These are phyloP conservation scores for Heterochromis multidens DNA, from an alignment of 2,113 vertebrate genomes.

Conservation along the genomic window DNA sequence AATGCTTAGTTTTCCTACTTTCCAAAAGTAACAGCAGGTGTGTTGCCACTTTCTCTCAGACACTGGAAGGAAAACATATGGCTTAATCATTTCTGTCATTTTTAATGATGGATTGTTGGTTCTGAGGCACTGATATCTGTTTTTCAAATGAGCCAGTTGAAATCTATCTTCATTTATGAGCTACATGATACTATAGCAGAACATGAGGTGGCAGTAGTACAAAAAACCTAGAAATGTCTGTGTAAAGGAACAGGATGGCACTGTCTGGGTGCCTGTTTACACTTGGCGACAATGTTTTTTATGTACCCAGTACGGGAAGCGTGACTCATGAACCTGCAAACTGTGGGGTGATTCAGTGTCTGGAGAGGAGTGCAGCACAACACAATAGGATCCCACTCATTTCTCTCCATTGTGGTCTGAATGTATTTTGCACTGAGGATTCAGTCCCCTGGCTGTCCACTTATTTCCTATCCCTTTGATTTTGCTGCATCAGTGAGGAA, in stretches of 20 bases:
- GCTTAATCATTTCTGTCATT: neutral
- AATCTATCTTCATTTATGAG: neutral
- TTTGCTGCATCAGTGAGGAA: slow-evolving; percentile 5
- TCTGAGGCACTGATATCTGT: neutral
- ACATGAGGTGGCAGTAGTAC: neutral
- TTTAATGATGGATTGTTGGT: slow-evolving; percentile 12
- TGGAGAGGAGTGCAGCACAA: slow-evolving; percentile 1
- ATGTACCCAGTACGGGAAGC: neutral
- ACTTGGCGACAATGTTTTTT: neutral
- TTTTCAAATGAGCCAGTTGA: slow-evolving; percentile 19
- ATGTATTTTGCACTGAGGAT: neutral
- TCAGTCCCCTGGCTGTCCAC: neutral
- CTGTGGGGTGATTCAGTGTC: slow-evolving; percentile 25
- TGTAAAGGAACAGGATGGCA: neutral
- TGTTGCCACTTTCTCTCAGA: neutral
- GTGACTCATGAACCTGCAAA: slow-evolving; percentile 25
- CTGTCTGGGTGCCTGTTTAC: slow-evolving; percentile 1
- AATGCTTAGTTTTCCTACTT: neutral
- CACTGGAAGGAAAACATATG: neutral
- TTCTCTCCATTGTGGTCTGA: neutral
- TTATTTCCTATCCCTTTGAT: slow-evolving; percentile 12
- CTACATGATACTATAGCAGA: neutral
- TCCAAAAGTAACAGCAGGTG: neutral
- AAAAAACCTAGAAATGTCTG: neutral
- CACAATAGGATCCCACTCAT: neutral